Percentiles rank a stretch among this genome's conserved stretches.
Evolutionary conservation across 1,140 invertebrate genomes (phyloP).

Genomic region (Colletes gigas): DNA sequence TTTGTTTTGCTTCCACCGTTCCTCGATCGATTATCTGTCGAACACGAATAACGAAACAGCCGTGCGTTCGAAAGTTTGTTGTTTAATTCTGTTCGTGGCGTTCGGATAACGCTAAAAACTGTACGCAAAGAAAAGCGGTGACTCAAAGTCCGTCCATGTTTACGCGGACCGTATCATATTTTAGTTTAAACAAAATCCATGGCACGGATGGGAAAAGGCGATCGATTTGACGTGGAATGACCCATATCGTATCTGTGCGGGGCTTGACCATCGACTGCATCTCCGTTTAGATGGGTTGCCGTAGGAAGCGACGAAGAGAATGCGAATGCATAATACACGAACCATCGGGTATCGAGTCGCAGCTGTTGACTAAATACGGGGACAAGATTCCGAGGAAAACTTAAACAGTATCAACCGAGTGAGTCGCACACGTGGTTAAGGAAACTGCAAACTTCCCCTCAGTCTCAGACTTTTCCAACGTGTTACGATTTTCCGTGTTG

Average conservation of each 20-base stretch:
- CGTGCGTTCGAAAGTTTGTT: not conserved
- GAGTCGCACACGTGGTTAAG: constrained; percentile 21
- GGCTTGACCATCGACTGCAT: not conserved
- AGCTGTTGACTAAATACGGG: constrained; percentile 30
- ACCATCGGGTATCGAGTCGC: constrained; percentile 39
- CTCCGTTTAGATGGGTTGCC: not conserved
- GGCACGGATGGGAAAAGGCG: too few species aligned
- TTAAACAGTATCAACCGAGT: constrained; percentile 25
- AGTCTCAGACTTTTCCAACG: constrained; percentile 21
- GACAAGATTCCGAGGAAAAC: constrained; percentile 16
- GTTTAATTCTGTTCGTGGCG: not conserved
- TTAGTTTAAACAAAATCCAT: too few species aligned
- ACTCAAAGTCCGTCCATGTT: too few species aligned
- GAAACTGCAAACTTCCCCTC: constrained; percentile 48
- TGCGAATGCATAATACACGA: constrained; percentile 43
- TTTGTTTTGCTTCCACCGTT: not conserved
- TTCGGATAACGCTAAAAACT: too few species aligned
- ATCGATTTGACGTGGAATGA: too few species aligned
- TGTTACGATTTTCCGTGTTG: constrained; percentile 27
- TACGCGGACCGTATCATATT: too few species aligned
- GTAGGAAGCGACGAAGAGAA: not conserved
- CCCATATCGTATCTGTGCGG: not conserved
- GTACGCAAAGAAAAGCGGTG: too few species aligned
- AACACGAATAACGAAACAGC: not conserved
- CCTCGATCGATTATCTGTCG: not conserved